Evolutionary conservation across 2,797 vertebrate genomes (phyloP), one percentile per base, ranked within the genome.

Genomic region (Sitta carolinensis): DNA sequence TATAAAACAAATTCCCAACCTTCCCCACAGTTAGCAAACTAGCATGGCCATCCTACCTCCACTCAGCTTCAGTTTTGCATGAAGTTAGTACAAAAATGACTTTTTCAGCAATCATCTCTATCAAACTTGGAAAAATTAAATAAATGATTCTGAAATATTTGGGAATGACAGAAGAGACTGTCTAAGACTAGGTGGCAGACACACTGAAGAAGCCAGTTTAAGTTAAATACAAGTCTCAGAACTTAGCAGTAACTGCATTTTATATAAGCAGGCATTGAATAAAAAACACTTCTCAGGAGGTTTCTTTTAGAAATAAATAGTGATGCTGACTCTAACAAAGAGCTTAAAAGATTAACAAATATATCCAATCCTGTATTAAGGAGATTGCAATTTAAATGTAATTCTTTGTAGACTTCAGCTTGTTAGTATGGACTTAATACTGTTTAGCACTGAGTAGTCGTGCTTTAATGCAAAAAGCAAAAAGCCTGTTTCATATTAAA

Each of bases 261-360:
- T 89, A 68, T n/a, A n/a, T 72, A 90, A 86, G 16, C 26, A 51
- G 38, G n/a, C 87, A 91, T 81, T 91, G 89, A 90, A 89, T 17
- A 42, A 13, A 84, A 70, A 85, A 45, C 21, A 74, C 30, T 86
- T 82, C 89, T 89, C 80, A 82, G 67, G 34, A 75, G 17, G 20
- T 79, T 94, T 88, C n/a, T 47, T 84, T 92, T 52, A 54, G 64
- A 84, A 93, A 67, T 70, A 75, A 90, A 90, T 18, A 54, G 23
- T 63, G 50, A 57, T 74, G 30, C 15, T 89, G 59, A 16, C 47
- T 87, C n/a, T 62, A 84, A 85, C 43, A 93, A 84, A 78, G 45
- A 89, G 29, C 52, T 84, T 89, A 89, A 82, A 89, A 93, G 68
- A 92, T 89, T 82, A 84, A 76, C 19, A 84, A 80, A 84, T 82